Conservation (phyloP, 1,140 invertebrate species). For the Frieseomelitta varia region DNA sequence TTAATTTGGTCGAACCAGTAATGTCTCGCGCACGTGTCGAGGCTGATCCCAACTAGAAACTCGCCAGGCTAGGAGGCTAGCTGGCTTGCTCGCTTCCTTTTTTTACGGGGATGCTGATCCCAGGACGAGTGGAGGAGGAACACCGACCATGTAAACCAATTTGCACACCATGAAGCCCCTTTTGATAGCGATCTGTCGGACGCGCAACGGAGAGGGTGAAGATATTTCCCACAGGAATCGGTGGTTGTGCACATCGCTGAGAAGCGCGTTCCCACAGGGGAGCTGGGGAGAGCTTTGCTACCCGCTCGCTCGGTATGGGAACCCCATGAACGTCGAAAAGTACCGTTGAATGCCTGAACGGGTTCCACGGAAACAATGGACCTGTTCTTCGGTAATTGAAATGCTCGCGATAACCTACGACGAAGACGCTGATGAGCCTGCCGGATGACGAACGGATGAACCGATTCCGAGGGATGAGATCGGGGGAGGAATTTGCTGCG, state of each 20-base stretch:
- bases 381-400: conserved; percentile 69
- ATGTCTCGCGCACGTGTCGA: conserved; percentile 53
- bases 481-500: not conserved
- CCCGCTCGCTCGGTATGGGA: conserved; percentile 67
- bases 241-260: conserved; percentile 58
- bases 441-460: conserved; percentile 16
- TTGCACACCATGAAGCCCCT: conserved; percentile 76
- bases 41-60: conserved; percentile 15
- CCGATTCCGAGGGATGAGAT: not conserved
- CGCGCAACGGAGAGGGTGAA: conserved; percentile 56
- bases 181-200: conserved; percentile 69
- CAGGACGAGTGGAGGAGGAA: conserved; percentile 45
- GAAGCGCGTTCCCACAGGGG: conserved; percentile 76
- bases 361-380: conserved; percentile 67
- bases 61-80: not conserved
- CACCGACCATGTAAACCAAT: conserved; percentile 79
- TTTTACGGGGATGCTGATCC: conserved; percentile 43
- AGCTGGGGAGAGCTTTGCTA: not conserved
- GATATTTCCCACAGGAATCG: conserved; percentile 81
- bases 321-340: conserved; percentile 59
- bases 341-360: conserved; percentile 65
- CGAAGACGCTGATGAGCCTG: conserved; percentile 38
- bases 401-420: conserved; percentile 54
- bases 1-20: conserved; percentile 52
- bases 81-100: conserved; percentile 53